A percentile compares a stretch with the other conserved stretches of the same genome.
phyloP scores from a whole-genome alignment of 2,888 invertebrate species.

The Xylophagus ater region DNA sequence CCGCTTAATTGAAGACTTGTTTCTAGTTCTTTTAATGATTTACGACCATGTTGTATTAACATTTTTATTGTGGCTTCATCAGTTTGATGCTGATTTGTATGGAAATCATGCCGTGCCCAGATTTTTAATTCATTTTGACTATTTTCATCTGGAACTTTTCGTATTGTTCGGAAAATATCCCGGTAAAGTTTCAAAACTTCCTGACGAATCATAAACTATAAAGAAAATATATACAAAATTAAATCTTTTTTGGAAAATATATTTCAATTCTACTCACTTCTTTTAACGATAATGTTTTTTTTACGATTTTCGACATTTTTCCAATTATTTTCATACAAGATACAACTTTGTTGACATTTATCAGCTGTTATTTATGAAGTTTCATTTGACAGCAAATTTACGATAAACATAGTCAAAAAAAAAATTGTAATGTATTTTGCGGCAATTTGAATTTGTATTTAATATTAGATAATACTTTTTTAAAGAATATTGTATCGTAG shows the following conservation, averaged over 20 bases:
- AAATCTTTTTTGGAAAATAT: neutral
- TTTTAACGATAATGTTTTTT: conserved; percentile 46
- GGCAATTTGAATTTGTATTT: no score
- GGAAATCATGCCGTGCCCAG: conserved; percentile 68
- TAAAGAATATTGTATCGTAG: no score
- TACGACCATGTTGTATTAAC: conserved; percentile 56
- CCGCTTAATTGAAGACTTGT: conserved; percentile 50
- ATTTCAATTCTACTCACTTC: conserved; percentile 41
- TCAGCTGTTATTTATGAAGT: no score
- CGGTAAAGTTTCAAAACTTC: conserved; percentile 68
- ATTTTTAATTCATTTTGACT: conserved; percentile 53
- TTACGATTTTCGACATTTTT: conserved; percentile 39
- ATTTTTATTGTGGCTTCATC: conserved; percentile 66
- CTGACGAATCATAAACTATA: conserved; percentile 67
- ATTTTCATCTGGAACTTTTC: conserved; percentile 50
- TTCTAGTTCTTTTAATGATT: conserved; percentile 55
- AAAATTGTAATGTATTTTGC: no score
- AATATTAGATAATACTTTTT: no score
- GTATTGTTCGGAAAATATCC: conserved; percentile 57
- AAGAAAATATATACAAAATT: conserved; percentile 21
- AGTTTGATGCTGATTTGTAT: conserved; percentile 53
- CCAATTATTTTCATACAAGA: no score
- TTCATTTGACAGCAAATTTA: no score
- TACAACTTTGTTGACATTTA: no score
- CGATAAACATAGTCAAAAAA: no score